These are phyloP conservation scores for Lampropteryx suffumata DNA, from an alignment of 2,888 invertebrate species.

Conservation along the genomic window DNA sequence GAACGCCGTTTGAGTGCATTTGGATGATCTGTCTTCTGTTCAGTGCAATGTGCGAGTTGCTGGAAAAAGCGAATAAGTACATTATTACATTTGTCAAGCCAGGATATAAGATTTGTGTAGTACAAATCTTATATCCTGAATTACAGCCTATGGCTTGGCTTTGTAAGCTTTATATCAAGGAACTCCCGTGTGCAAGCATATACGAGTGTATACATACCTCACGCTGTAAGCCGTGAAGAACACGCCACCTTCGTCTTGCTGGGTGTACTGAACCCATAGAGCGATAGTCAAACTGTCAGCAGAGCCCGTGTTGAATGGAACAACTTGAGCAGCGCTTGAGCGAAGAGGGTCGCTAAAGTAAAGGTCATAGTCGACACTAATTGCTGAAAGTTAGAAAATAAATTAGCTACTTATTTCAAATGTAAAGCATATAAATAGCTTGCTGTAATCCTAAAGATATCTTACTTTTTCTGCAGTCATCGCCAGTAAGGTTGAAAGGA, in stretches of 20 bases:
- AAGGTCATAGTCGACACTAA: constrained; percentile 98
- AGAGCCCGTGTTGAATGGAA: constrained; percentile 92
- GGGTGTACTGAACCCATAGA: constrained; percentile 98
- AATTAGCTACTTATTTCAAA: not conserved
- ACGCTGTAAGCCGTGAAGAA: constrained; percentile 97
- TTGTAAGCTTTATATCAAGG: too few relatives aligned
- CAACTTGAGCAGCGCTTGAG: constrained; percentile 95
- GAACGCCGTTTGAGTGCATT: constrained; percentile 96
- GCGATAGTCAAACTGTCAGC: constrained; percentile 93
- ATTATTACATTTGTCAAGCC: too few relatives aligned
- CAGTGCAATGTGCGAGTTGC: constrained; percentile 90
- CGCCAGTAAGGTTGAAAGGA: constrained; percentile 97
- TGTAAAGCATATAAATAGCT: not conserved
- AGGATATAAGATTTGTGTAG: too few relatives aligned
- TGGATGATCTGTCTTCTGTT: constrained; percentile 92
- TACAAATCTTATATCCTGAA: too few relatives aligned
- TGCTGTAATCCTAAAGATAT: not conserved
- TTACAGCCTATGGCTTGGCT: too few relatives aligned
- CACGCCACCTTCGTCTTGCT: constrained; percentile 94
- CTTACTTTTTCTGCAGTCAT: constrained; percentile 97
- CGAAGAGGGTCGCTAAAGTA: constrained; percentile 96
- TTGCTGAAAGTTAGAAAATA: constrained; percentile 84
- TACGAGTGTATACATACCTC: constrained; percentile 73
- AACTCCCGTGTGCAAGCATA: too few relatives aligned
- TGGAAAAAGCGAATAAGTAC: constrained; percentile 61